Evolutionary conservation across 1,140 invertebrate species (phyloP), one percentile per base, ranked within the genome.

Genomic region (Macrobrachium nipponense): DNA sequence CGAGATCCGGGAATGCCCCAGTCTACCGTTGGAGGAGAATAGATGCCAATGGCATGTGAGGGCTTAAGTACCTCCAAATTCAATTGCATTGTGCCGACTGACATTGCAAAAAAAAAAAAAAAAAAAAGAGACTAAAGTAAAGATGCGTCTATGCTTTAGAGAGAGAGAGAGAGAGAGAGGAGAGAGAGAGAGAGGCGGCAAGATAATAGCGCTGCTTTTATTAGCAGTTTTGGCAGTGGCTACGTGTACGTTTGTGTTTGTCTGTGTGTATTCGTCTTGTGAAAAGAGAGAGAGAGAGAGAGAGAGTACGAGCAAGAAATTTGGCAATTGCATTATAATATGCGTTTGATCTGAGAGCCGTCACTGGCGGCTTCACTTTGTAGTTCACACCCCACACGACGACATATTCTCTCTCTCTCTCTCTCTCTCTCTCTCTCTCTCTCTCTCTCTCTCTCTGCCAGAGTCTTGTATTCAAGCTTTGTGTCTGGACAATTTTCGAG

Each of bases 351-450:
- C 62, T 20, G 15, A 17, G 15, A 64, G 15, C 20, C 5, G 20
- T 20, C 15, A 64, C 15, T 64, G 62, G 20, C 15, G 62, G 62
- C 62, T 36, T 36, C 27, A 36, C 27, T 36, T 36, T 36, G 27
- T 36, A 36, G 27, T 36, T 36, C 27, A 36, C 27, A 36, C 27
- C 27, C 64, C 27, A 36, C 27, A 23, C 27, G 23, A 43, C 11
- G 14, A 11, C 5, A 18, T 3, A 59, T 44, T 60, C 72, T 43
- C 27, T 73, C 72, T 73, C 72, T 73, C 72, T 73, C 72, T 73
- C 72, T 73, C 72, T 73, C 72, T 73, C 72, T 73, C 72, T 73
- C 72, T 73, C 72, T 60, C 76, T 78, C 76, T 78, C 51, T 60
- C 76, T 78, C 76, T 78, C 76, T 61, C 51, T 78, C 76, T 60